A percentile compares a stretch with the other conserved stretches of the same genome.
phyloP scores from a whole-genome alignment of 64 coral and sea anemone species.

The Porites lutea region DNA sequence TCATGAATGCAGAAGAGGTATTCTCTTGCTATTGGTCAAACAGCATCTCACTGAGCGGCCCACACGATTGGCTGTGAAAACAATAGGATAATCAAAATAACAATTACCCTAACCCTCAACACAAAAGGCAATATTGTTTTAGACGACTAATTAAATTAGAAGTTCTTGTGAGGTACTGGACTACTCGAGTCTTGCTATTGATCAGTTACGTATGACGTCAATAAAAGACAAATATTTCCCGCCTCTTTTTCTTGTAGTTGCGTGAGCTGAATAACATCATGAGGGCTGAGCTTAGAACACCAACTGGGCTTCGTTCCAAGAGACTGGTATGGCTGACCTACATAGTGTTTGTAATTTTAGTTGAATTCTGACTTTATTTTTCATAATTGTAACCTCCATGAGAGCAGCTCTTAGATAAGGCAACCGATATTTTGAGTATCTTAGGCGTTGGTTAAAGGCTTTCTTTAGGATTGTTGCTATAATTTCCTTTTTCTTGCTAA shows the following conservation, averaged over 20 bases:
- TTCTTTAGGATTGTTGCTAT: too few species aligned
- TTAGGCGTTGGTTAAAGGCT: too few species aligned
- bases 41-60: too few species aligned
- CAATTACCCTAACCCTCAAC: too few species aligned
- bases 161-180: too few species aligned
- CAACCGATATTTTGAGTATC: background rate
- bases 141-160: too few species aligned
- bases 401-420: background rate
- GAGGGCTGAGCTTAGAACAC: slow-evolving; percentile 89
- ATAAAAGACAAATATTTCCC: background rate
- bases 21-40: background rate
- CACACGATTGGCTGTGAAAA: too few species aligned
- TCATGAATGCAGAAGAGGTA: slow-evolving; percentile 96
- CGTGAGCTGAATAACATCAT: slow-evolving; percentile 93
- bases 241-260: slow-evolving; percentile 43
- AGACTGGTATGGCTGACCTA: slow-evolving; percentile 53
- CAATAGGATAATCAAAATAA: too few species aligned
- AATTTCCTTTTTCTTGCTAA: too few species aligned
- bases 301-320: slow-evolving; percentile 69
- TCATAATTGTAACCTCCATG: background rate
- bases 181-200: background rate
- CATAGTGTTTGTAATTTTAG: background rate
- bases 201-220: background rate
- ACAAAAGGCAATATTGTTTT: too few species aligned
- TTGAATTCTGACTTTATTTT: slow-evolving; percentile 1